Evolutionary conservation across 2,888 invertebrate genomes (phyloP).

Genomic region (Phasia obesa): DNA sequence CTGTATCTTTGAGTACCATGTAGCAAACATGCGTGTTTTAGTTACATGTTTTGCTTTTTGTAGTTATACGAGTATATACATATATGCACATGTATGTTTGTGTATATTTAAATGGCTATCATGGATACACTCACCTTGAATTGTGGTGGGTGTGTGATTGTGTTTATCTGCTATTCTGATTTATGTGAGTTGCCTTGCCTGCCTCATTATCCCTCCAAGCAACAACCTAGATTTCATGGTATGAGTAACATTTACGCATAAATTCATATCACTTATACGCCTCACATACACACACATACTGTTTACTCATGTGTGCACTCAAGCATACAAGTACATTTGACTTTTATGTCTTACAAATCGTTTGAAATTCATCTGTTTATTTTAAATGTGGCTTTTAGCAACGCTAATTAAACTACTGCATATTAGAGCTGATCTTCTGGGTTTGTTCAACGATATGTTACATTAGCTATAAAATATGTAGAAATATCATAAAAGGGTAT

Average conservation of each 20-base stretch:
- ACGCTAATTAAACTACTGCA: slow-evolving; percentile 21
- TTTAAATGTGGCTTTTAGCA: slow-evolving; percentile 30
- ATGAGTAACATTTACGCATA: slow-evolving; percentile 41
- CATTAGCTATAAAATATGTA: no score
- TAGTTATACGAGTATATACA: no score
- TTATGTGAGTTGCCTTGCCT: slow-evolving; percentile 29
- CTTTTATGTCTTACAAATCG: slow-evolving; percentile 33
- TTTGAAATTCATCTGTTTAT: slow-evolving; percentile 41
- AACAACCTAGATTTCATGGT: background rate
- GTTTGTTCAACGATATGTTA: background rate
- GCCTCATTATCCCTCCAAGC: no score
- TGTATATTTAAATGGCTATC: slow-evolving; percentile 10
- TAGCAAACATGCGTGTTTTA: slow-evolving; percentile 40
- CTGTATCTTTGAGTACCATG: slow-evolving; percentile 12
- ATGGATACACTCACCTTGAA: background rate
- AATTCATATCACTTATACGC: slow-evolving; percentile 53
- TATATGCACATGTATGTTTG: background rate
- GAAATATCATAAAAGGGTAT: no score
- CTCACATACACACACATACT: background rate
- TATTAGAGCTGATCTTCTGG: background rate
- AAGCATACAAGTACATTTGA: slow-evolving; percentile 19
- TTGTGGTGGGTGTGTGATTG: background rate
- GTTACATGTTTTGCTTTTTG: background rate
- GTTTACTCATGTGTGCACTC: background rate
- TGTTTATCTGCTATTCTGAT: slow-evolving; percentile 15